Evolutionary conservation across 2,888 invertebrate species (phyloP).

Genomic region (Plebejus anna): DNA sequence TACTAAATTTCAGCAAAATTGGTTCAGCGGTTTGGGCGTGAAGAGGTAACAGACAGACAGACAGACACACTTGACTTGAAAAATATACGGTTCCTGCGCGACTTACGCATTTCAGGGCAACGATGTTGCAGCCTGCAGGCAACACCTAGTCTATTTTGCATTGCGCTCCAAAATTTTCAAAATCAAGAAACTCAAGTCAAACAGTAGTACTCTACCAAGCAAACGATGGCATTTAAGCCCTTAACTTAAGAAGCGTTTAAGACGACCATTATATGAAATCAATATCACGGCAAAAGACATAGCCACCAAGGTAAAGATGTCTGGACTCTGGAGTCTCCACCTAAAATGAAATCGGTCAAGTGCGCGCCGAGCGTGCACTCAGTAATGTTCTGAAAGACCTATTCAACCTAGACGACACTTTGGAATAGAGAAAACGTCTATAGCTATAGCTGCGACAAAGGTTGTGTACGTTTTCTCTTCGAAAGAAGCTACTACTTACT

Average conservation of each 20-base stretch:
- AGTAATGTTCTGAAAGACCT: constrained; percentile 13
- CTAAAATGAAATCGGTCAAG: constrained; percentile 11
- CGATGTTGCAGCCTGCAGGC: too few relatives aligned
- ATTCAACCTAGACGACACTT: constrained; percentile 2
- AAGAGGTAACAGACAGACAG: too few relatives aligned
- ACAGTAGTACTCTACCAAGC: too few relatives aligned
- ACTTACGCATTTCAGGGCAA: too few relatives aligned
- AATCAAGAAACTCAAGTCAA: too few relatives aligned
- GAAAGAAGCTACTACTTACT: too few relatives aligned
- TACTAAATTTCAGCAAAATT: too few relatives aligned
- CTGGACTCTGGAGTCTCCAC: not conserved
- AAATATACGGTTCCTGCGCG: too few relatives aligned
- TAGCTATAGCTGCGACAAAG: not conserved
- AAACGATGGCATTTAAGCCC: not conserved
- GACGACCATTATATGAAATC: not conserved
- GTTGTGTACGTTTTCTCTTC: not conserved
- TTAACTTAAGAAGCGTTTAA: not conserved
- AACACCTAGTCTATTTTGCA: too few relatives aligned
- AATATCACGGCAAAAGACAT: not conserved
- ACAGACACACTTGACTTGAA: too few relatives aligned
- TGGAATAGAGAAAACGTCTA: not conserved
- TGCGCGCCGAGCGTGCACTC: constrained; percentile 1
- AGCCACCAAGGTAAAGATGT: not conserved
- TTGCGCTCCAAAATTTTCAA: too few relatives aligned
- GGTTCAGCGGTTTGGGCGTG: too few relatives aligned